Evolutionary conservation across 2,888 invertebrate genomes (phyloP), one percentile per base, ranked within the genome.

Genomic region (Ennomos erosarius): DNA sequence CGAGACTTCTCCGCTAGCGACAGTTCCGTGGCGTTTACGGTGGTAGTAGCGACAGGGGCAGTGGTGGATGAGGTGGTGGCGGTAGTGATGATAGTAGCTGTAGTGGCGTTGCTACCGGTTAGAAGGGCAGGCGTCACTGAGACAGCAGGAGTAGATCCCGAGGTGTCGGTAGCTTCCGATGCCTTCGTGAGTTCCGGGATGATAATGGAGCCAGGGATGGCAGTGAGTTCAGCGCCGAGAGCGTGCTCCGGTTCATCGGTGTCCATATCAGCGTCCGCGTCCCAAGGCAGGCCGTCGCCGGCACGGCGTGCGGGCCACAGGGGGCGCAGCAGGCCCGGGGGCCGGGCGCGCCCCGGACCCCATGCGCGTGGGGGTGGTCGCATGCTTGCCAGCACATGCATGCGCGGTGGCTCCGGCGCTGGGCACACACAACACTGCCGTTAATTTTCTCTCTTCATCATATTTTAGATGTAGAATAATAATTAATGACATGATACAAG

Each of bases 1-100:
- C 85, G 76, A 0, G 90, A 90, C 64, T 84, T 85, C 61, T 90
- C 88, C 0, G 85, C 87, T 6, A 88, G 56, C 0, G 89, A 87
- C 10, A 86, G 64, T 13, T 78, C 79, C 0, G 48, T 45, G 16
- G 33, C 38, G 9, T 53, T 56, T 0, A 26, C 10, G 47, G 10
- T 1, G 12, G 48, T 11, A 16, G 42, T 6, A 35, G 33, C 16
- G 1, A 16, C n/a, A 62, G 45, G 64, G 61, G 62, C 51, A 12
- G 44, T 26, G 4, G 50, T 34, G 48, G 64, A 50, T 8, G 26
- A n/a, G 54, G 42, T 45, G 13, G 42, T 9, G 33, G 33, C 36
- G 12, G 13, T 13, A 34, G 5, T 36, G 13, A 12, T 5, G 38
- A 46, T n/a, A n/a, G n/a, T n/a, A 33, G 11, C 4, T 4, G 26